phyloP scores from a whole-genome alignment of 2,888 invertebrate genomes.

The Aricia artaxerxes region DNA sequence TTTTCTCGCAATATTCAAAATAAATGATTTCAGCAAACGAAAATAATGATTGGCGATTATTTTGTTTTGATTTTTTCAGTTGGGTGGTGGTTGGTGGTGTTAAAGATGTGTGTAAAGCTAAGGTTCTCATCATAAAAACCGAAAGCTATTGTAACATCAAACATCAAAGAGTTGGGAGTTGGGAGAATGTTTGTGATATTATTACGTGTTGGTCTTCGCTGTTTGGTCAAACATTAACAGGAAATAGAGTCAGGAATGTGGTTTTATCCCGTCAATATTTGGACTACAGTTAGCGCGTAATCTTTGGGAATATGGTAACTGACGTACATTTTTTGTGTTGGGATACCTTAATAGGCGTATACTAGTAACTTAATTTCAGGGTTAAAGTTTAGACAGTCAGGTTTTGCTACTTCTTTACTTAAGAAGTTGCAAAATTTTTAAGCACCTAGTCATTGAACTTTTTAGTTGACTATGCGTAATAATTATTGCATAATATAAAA shows the following conservation, averaged over 20 bases:
- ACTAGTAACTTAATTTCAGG: no score
- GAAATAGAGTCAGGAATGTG: conserved; percentile 58
- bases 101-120: not conserved
- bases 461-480: not conserved
- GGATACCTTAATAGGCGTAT: not conserved
- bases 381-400: not conserved
- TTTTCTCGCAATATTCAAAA: no score
- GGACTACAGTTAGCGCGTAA: conserved; percentile 67
- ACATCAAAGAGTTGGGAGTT: conserved; percentile 31
- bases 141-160: conserved; percentile 9
- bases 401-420: not conserved
- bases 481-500: not conserved
- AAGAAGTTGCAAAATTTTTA: not conserved
- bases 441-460: not conserved
- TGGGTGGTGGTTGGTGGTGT: not conserved
- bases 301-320: conserved; percentile 48
- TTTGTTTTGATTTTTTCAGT: no score
- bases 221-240: conserved; percentile 62
- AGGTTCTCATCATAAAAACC: conserved; percentile 11
- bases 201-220: conserved; percentile 42
- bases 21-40: no score
- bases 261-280: conserved; percentile 63
- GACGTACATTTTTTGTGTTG: not conserved
- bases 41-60: no score
- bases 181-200: conserved; percentile 39